Evolutionary conservation across 2,797 vertebrate species (phyloP), one percentile per base, ranked within the genome.

Genomic region (Hipposideros larvatus): DNA sequence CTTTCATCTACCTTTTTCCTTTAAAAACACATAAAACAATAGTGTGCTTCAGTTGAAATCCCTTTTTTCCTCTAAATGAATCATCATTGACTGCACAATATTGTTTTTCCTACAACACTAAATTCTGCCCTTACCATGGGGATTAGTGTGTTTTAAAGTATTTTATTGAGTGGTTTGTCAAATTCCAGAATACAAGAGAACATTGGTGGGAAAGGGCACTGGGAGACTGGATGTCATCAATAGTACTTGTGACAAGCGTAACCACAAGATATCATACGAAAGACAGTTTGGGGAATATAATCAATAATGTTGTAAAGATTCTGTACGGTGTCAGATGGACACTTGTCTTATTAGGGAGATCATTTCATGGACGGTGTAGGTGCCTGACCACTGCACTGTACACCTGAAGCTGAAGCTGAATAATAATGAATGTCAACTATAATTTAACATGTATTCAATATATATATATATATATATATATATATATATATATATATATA

Each of bases 121-220:
- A 85, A 84, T 84, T 28, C 91, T 95, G 11, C 21, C 21, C n/a
- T 84, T 43, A 16, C 9, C 1, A 22, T 31, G 9, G 90, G 10
- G 24, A n/a, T 86, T 63, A 41, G 22, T 41, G 26, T 75, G 53
- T 92, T 87, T 96, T 48, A 84, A 92, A 68, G 21, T 31, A 73
- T 87, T 86, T 89, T 14, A 82, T 92, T 87, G 96, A 86, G 28
- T 48, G 87, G 90, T 97, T 97, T 97, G 96, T 97, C 94, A 93
- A 96, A 97, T 97, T 96, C 93, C 91, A 51, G 83, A 95, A 89
- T 83, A 96, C 92, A 96, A 96, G 97, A 97, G 77, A 96, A 94
- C 37, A 78, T 85, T 51, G 55, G 65, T 91, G 71, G 68, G 86
- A 97, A 75, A 98, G 91, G 93, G 85, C 48, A 86, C 92, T 94